Base-by-base conservation (phyloP, 2,113 vertebrate species). In the Lampris megalopsis region DNA sequence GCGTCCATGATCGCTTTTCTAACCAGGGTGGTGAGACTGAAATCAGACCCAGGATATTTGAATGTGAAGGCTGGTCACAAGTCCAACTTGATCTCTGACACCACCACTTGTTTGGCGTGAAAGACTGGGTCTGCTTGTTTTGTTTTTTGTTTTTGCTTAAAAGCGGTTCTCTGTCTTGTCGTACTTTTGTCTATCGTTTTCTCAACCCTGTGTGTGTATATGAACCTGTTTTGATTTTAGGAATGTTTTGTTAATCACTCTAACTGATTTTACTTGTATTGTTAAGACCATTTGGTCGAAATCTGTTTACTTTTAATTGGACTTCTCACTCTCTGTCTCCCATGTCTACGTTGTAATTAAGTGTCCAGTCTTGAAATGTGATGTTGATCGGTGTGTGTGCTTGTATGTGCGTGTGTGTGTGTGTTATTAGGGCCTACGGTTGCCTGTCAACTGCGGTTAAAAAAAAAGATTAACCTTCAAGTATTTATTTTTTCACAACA, bases 121-220 rank as follows among this genome's bases (percentile, higher is more conserved):
- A 71, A 66, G 84, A 9, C 77, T 75, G 13, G 79, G 75, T 62
- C 24, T 24, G 24, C 24, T 24, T 24, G 24, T 24, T 24, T 24
- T 11, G 5, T 9, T 63, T 47, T 83, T 82, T 61, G 72, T 73
- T 63, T 61, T 79, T 36, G 60, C 63, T 13, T 37, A 49, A 50
- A 72, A 86, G 49, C 0, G 68, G 40, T 90, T 90, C 84, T 86
- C 48, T 77, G 86, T 91, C 76, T 50, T 0, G 88, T 92, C 79
- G 3, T 10, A 1, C 9, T 63, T 10, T 56, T 89, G 83, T 73
- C 42, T 7, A 85, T 92, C 77, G 0, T 35, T 6, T 40, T 68
- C 73, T 47, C 7, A 2, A 38, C 42, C 57, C 7, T 7, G 36
- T 2, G 4, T 36, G 2, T 36, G 24, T 61, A 57, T 57, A 57